Conservation (phyloP, 1,140 invertebrate species). For the Drosophila elegans region DNA sequence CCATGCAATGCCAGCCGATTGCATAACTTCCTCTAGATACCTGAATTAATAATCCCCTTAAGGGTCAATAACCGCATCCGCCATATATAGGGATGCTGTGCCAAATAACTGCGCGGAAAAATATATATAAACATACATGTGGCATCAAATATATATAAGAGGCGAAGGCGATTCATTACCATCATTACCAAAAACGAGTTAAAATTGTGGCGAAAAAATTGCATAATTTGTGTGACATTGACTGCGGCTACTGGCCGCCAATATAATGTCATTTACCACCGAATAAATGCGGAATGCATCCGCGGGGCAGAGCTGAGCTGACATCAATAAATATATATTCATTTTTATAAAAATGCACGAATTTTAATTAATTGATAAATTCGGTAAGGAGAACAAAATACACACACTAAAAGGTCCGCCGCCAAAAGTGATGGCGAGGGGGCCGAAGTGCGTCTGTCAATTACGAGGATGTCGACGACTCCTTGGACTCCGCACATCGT, state of each 20-base stretch:
- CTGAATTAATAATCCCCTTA: slow-evolving; percentile 36
- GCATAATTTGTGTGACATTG: slow-evolving; percentile 80
- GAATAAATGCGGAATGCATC: slow-evolving; percentile 52
- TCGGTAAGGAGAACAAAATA: slow-evolving; percentile 68
- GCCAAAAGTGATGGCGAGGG: slow-evolving; percentile 4
- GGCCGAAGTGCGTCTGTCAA: slow-evolving; percentile 74
- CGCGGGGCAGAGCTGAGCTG: slow-evolving; percentile 26
- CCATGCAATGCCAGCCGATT: not conserved
- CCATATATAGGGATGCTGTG: slow-evolving; percentile 47
- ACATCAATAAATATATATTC: slow-evolving; percentile 68
- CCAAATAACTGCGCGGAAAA: slow-evolving; percentile 12
- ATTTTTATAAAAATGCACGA: slow-evolving; percentile 80
- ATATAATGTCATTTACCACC: slow-evolving; percentile 77
- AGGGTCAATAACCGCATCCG: slow-evolving; percentile 71
- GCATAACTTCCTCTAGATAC: slow-evolving; percentile 31
- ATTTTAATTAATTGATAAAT: slow-evolving; percentile 84
- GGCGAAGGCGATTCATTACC: slow-evolving; percentile 73
- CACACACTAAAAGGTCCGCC: slow-evolving; percentile 32
- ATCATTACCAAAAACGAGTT: slow-evolving; percentile 74
- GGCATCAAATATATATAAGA: slow-evolving; percentile 8
- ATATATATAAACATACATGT: slow-evolving; percentile 2
- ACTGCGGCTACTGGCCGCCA: slow-evolving; percentile 51
- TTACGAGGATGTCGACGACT: slow-evolving; percentile 66
- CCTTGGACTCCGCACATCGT: slow-evolving; percentile 32
- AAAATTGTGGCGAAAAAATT: slow-evolving; percentile 82